These are phyloP conservation scores for Ranitomeya variabilis DNA, from an alignment of 2,113 vertebrate genomes.

Conservation along the genomic window DNA sequence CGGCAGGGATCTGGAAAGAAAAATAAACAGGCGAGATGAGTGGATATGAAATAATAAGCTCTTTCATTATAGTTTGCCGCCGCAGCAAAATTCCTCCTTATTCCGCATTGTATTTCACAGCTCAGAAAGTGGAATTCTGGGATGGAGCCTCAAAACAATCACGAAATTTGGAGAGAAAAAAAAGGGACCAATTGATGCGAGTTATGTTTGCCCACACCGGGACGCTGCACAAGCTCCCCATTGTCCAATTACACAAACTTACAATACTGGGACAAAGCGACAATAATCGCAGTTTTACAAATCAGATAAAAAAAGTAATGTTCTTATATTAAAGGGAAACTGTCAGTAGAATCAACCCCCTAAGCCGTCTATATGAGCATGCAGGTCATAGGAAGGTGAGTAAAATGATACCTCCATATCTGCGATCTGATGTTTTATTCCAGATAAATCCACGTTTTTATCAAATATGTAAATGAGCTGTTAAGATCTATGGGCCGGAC, in stretches of 20 bases:
- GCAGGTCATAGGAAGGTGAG: too few relatives aligned
- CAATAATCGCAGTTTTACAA: too few relatives aligned
- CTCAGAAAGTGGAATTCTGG: background rate
- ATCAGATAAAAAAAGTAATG: too few relatives aligned
- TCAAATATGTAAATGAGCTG: too few relatives aligned
- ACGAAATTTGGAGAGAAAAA: background rate
- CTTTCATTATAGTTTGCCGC: background rate
- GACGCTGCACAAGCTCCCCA: background rate
- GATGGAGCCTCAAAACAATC: conserved; percentile 11
- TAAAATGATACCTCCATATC: too few relatives aligned
- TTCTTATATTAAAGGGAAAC: background rate
- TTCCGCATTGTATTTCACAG: background rate
- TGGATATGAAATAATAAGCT: background rate
- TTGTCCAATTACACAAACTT: conserved; percentile 21
- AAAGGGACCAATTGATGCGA: background rate
- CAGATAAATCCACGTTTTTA: too few relatives aligned
- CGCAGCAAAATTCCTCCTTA: background rate
- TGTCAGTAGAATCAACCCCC: too few relatives aligned
- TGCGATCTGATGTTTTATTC: too few relatives aligned
- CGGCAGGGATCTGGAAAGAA: conserved; percentile 82
- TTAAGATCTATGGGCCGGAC: too few relatives aligned
- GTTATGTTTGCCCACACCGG: background rate
- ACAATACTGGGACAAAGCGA: background rate
- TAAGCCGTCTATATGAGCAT: too few relatives aligned
- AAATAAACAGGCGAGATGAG: conserved; percentile 6